These are phyloP conservation scores for Danaus plexippus DNA, from an alignment of 1,140 invertebrate species.

Conservation along the genomic window DNA sequence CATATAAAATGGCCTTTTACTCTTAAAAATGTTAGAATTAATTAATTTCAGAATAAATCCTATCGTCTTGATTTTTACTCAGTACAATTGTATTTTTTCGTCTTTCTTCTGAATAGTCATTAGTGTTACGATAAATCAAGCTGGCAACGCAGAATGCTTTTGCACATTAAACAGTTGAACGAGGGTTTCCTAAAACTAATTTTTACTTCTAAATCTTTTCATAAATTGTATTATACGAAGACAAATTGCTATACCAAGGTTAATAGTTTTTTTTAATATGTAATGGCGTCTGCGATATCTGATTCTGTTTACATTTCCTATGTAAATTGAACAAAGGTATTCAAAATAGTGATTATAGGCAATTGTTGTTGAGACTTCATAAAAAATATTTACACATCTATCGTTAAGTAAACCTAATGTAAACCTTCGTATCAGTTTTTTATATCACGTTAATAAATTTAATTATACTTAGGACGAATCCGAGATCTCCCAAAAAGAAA, in stretches of 20 bases:
- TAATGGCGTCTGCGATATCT: too few species aligned
- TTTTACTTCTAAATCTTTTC: conserved; percentile 6
- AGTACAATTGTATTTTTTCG: conserved; percentile 20
- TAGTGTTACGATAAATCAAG: conserved; percentile 25
- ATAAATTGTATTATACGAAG: too few species aligned
- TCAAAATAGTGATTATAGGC: too few species aligned
- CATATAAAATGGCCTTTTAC: conserved; percentile 22
- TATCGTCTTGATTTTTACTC: conserved; percentile 23
- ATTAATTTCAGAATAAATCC: conserved; percentile 15
- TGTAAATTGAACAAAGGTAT: too few species aligned
- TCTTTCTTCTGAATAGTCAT: conserved; percentile 20
- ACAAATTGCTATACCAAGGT: too few species aligned
- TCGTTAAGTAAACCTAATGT: background rate
- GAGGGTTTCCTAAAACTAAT: conserved; percentile 16
- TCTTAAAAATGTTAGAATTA: conserved; percentile 17
- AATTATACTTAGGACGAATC: too few species aligned
- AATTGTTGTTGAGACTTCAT: too few species aligned
- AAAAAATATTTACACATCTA: too few species aligned
- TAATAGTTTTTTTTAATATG: too few species aligned
- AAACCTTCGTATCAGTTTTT: background rate
- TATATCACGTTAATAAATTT: too few species aligned
- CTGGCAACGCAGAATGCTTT: conserved; percentile 21
- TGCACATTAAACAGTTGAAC: conserved; percentile 22
- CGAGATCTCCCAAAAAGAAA: too few species aligned
- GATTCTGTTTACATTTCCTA: too few species aligned